Evolutionary conservation across 2,888 invertebrate genomes (phyloP).

Genomic region (Frankliniella intonsa): DNA sequence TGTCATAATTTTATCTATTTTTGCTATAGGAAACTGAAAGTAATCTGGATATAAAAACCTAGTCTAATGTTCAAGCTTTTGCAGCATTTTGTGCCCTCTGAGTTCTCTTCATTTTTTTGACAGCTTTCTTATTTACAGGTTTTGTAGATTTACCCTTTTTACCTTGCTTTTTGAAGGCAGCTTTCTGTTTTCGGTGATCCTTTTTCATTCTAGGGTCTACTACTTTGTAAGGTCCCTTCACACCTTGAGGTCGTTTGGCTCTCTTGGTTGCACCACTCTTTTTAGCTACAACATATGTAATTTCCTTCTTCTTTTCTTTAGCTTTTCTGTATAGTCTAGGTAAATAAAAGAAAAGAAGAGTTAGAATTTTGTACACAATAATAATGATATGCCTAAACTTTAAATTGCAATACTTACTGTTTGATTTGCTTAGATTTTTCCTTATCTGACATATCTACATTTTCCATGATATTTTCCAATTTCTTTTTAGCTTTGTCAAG

Average conservation of each 20-base stretch:
- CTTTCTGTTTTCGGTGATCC: constrained; percentile 61
- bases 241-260: constrained; percentile 73
- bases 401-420: constrained; percentile 56
- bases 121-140: constrained; percentile 30
- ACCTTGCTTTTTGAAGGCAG: constrained; percentile 43
- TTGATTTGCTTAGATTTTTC: constrained; percentile 93
- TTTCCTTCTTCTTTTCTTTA: constrained; percentile 77
- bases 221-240: constrained; percentile 89
- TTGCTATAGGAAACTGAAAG: background rate
- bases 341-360: constrained; percentile 36
- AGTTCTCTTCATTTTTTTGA: constrained; percentile 41
- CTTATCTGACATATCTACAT: constrained; percentile 78
- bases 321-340: constrained; percentile 86
- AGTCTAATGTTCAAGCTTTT: background rate
- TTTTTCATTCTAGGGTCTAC: constrained; percentile 97
- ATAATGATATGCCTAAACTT: background rate
- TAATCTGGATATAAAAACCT: background rate
- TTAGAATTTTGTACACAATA: background rate
- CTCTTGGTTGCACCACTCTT: constrained; percentile 74
- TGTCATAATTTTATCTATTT: background rate
- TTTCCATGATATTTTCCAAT: constrained; percentile 89
- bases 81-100: constrained; percentile 37
- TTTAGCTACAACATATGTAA: constrained; percentile 91
- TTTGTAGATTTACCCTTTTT: constrained; percentile 42
- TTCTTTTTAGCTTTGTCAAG: constrained; percentile 93